Evolutionary conservation across 1,140 invertebrate genomes (phyloP).

Genomic region (Heliothis subflexa): DNA sequence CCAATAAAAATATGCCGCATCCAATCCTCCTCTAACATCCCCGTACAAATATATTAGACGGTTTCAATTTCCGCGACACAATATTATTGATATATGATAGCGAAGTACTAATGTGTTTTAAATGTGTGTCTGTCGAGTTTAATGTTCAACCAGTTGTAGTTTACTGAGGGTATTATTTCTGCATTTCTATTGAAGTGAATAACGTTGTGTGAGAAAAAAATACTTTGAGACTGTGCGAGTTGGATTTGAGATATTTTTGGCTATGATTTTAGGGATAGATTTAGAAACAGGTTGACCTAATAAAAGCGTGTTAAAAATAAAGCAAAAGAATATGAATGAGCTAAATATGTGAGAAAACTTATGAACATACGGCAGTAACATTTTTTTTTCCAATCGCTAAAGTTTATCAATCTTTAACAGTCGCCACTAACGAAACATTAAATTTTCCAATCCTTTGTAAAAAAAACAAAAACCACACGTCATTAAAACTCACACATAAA

Average conservation of each 20-base stretch:
- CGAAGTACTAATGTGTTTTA: conserved; percentile 57
- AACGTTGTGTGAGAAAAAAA: not conserved
- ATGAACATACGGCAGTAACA: too few species aligned
- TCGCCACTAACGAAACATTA: not conserved
- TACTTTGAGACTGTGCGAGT: too few species aligned
- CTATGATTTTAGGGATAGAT: too few species aligned
- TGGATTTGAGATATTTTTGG: too few species aligned
- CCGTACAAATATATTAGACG: conserved; percentile 53
- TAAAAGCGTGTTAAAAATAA: too few species aligned
- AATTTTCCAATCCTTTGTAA: not conserved
- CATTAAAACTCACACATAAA: too few species aligned
- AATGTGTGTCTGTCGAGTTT: conserved; percentile 51
- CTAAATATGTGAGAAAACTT: too few species aligned
- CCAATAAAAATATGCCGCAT: conserved; percentile 1
- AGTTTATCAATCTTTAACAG: not conserved
- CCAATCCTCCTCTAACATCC: conserved; percentile 22
- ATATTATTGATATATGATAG: conserved; percentile 56
- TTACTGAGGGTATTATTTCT: conserved; percentile 19
- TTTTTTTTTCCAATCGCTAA: too few species aligned
- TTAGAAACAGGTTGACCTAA: too few species aligned
- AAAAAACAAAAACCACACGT: too few species aligned
- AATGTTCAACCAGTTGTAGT: conserved; percentile 12
- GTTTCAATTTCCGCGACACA: conserved; percentile 60
- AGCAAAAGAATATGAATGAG: too few species aligned
- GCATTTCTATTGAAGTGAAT: not conserved